Base-by-base conservation (phyloP, 1,140 invertebrate genomes). In the Cyclina sinensis region DNA sequence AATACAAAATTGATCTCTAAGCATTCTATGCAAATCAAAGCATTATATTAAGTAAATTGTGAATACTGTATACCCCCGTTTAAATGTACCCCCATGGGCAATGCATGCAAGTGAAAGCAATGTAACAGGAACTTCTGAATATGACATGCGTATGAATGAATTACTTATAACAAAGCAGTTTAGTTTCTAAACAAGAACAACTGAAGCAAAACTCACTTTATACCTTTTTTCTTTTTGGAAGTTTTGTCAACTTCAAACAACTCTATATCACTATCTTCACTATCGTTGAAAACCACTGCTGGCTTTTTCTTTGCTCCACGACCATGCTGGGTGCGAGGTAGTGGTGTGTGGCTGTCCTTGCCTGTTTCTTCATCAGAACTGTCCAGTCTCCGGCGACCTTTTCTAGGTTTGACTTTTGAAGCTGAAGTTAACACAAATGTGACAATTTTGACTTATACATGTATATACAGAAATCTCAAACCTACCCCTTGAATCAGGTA, bases 221-320 rank as follows among this genome's bases (percentile, higher is more conserved):
- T 86, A 89, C 88, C 76, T 89, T 84, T 90, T 65, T 88, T 88
- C 73, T 80, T 88, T 81, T 85, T 87, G 11, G 76, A 81, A 27
- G 90, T 89, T 88, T 91, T 90, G 59, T 91, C 91, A 0, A 93
- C 62, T 89, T 92, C 90, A 89, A 93, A 93, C 35, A 92, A 74
- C 70, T 92, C 92, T 35, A 93, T 90, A 59, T 94, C 94, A 79
- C 92, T 92, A 16, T 94, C 94, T 9, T 94, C 93, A 81, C 93
- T 92, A 3, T 93, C 93, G 65, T 90, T 92, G 76, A 94, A 93
- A 1, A 89, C 89, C 11, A 91, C 68, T 62, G 91, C 91, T 12
- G 93, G 90, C 76, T 93, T 93, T 21, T 90, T 90, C 39, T 70
- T 85, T 14, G 48, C 80, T 35, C 76, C 84, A 37, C 89, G 89